phyloP scores from a whole-genome alignment of 1,140 invertebrate species.

The Drosophila gunungcola region DNA sequence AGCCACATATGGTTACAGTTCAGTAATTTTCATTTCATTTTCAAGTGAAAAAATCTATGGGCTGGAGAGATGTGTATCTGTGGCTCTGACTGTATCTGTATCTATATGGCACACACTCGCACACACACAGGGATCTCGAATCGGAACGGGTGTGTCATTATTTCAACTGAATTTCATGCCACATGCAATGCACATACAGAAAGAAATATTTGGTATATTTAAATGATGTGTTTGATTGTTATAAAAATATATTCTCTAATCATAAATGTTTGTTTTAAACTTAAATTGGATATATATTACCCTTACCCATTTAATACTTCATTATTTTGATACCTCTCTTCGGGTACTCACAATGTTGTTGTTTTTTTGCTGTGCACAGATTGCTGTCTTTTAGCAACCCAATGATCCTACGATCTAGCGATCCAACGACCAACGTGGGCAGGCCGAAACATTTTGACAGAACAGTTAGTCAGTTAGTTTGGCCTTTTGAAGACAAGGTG shows the following conservation, averaged over 20 bases:
- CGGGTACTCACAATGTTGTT: no score
- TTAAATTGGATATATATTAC: no score
- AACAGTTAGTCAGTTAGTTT: constrained; percentile 79
- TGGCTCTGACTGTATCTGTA: constrained; percentile 23
- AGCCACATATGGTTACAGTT: constrained; percentile 80
- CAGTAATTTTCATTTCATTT: constrained; percentile 76
- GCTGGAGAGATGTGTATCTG: constrained; percentile 67
- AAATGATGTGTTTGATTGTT: no score
- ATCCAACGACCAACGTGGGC: constrained; percentile 57
- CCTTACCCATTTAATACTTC: no score
- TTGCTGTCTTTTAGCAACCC: constrained; percentile 21
- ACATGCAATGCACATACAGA: constrained; percentile 66
- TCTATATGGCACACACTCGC: constrained; percentile 11
- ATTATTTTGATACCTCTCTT: no score
- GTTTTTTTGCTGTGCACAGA: constrained; percentile 3
- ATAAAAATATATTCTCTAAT: no score
- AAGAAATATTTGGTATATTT: neutral
- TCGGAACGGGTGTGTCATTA: constrained; percentile 80
- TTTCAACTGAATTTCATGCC: constrained; percentile 78
- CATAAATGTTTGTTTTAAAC: no score
- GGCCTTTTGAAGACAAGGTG: constrained; percentile 66
- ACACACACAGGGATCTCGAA: constrained; percentile 35
- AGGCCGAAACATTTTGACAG: constrained; percentile 74
- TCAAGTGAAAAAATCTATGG: constrained; percentile 64
- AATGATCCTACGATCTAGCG: constrained; percentile 17